A percentile compares a stretch with the other conserved stretches of the same genome.
phyloP scores from a whole-genome alignment of 2,888 invertebrate genomes.

The Lathronympha strigana region DNA sequence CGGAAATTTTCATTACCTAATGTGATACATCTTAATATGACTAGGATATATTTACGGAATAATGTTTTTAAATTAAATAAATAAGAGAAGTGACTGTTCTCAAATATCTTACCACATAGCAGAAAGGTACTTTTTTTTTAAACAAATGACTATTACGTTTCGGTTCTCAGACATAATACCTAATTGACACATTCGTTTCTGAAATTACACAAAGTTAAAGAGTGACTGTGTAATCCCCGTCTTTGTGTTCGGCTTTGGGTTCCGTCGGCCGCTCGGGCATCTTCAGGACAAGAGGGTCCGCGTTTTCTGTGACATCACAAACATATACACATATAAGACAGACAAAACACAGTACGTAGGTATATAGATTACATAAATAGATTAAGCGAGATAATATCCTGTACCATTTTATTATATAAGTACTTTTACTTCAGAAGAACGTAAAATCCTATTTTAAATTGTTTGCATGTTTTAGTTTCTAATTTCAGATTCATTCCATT shows the following conservation, averaged over 20 bases:
- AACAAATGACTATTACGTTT: not conserved
- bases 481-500: too few species aligned
- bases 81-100: not conserved
- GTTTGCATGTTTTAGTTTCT: too few species aligned
- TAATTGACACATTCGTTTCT: not conserved
- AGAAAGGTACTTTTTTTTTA: not conserved
- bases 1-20: not conserved
- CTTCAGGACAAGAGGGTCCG: constrained; percentile 71
- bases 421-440: too few species aligned
- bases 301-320: constrained; percentile 79
- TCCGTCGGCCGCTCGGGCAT: constrained; percentile 67
- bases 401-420: too few species aligned
- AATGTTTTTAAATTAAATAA: not conserved
- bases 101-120: not conserved
- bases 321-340: constrained; percentile 54
- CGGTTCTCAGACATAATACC: not conserved
- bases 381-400: too few species aligned
- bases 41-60: constrained; percentile 41
- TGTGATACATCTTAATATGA: constrained; percentile 25
- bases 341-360: constrained; percentile 47
- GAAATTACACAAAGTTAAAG: constrained; percentile 51
- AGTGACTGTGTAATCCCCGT: constrained; percentile 78
- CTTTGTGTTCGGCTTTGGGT: constrained; percentile 70
- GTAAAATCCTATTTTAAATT: too few species aligned
- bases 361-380: not conserved